A percentile compares a stretch with the other conserved stretches of the same genome.
These are phyloP conservation scores for Amphiprion clarkii DNA, from an alignment of 2,797 vertebrate species.

Conservation along the genomic window DNA sequence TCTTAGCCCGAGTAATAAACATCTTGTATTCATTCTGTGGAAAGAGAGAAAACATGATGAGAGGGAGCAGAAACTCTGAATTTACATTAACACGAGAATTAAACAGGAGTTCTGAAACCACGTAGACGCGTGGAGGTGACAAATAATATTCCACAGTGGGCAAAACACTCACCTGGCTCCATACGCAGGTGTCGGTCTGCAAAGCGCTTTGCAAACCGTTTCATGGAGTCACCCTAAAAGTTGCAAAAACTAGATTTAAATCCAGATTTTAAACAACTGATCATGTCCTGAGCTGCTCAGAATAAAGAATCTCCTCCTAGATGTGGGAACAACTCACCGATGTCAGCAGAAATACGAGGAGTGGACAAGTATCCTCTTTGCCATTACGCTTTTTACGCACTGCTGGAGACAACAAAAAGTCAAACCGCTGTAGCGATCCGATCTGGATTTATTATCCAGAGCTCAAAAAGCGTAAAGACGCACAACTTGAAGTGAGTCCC, in stretches of 20 bases:
- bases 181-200: neutral
- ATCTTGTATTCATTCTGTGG: constrained; percentile 88
- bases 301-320: too few relatives aligned
- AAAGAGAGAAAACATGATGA: constrained; percentile 9
- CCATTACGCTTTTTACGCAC: constrained; percentile 17
- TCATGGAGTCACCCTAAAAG: constrained; percentile 25
- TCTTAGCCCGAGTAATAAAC: constrained; percentile 55
- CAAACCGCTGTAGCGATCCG: too few relatives aligned
- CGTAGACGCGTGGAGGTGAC: neutral
- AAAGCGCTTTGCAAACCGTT: neutral
- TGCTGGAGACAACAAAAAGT: too few relatives aligned
- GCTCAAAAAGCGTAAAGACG: neutral
- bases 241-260: neutral
- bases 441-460: too few relatives aligned
- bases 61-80: neutral
- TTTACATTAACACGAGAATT: neutral
- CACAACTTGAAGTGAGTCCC: neutral
- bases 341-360: neutral
- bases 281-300: too few relatives aligned
- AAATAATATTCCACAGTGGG: too few relatives aligned
- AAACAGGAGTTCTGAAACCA: too few relatives aligned
- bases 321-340: neutral
- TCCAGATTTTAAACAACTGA: neutral
- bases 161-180: constrained; percentile 27
- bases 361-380: neutral